These are phyloP conservation scores for Montipora foliosa DNA, from an alignment of 64 coral and sea anemone species.

Conservation along the genomic window DNA sequence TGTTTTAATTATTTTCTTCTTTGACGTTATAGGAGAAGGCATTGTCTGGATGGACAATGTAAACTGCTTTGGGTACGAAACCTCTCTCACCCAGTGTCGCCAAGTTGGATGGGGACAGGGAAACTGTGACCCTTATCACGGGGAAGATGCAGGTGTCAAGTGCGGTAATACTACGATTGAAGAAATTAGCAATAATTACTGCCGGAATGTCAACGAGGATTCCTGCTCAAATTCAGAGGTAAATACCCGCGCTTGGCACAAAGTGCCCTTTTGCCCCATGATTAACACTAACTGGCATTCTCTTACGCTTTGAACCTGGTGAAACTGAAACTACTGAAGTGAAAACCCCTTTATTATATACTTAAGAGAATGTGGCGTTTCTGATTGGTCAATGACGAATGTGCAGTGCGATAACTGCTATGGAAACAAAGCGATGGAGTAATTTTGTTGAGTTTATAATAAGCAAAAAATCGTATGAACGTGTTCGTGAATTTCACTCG, in stretches of 20 bases:
- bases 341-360: no score
- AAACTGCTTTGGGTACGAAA: slow-evolving; percentile 84
- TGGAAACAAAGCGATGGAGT: no score
- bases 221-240: slow-evolving; percentile 39
- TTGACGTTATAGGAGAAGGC: slow-evolving; percentile 53
- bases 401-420: no score
- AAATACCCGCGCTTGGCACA: no score
- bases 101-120: slow-evolving; percentile 79
- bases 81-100: slow-evolving; percentile 82
- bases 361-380: no score
- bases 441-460: no score
- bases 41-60: slow-evolving; percentile 95
- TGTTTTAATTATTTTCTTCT: background rate
- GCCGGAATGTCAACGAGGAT: slow-evolving; percentile 55
- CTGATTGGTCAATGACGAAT: no score
- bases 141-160: slow-evolving; percentile 83
- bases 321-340: background rate
- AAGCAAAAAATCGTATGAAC: no score
- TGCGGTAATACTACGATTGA: slow-evolving; percentile 87
- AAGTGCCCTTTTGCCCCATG: no score
- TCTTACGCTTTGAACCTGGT: background rate
- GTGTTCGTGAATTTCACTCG: no score
- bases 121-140: slow-evolving; percentile 70
- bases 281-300: no score
- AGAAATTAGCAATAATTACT: slow-evolving; percentile 86